Conservation (phyloP, 2,113 vertebrate species). For the Phalacrocorax brasilianus region DNA sequence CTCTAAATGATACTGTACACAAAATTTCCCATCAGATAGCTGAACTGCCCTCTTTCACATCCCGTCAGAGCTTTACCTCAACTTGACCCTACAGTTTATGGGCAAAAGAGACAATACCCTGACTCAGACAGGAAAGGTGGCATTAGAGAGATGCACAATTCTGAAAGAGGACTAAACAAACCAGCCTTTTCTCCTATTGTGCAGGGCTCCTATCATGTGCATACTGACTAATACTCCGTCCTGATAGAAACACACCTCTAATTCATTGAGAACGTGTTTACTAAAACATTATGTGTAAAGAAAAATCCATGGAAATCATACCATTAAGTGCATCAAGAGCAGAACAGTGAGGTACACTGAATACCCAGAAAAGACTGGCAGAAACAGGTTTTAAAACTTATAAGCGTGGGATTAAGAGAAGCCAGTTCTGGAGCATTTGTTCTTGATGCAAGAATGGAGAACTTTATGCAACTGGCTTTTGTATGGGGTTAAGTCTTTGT, state of each 20-base stretch:
- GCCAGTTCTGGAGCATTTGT: background rate
- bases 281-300: conserved; percentile 35
- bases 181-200: conserved; percentile 65
- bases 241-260: conserved; percentile 58
- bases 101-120: conserved; percentile 56
- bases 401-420: background rate
- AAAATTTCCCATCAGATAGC: background rate
- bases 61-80: conserved; percentile 53
- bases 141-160: conserved; percentile 62
- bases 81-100: conserved; percentile 63
- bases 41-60: conserved; percentile 21
- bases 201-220: conserved; percentile 20
- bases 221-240: conserved; percentile 58
- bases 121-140: conserved; percentile 80
- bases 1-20: conserved; percentile 48
- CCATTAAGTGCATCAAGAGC: background rate
- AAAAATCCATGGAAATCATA: conserved; percentile 20
- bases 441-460: background rate
- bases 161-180: conserved; percentile 74
- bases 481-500: background rate
- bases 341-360: background rate
- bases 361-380: background rate
- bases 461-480: background rate
- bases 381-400: background rate
- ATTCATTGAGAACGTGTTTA: conserved; percentile 47